A percentile compares a stretch with the other conserved stretches of the same genome.
Conservation (phyloP, 2,113 vertebrate species). For the Poecilia latipinna region DNA sequence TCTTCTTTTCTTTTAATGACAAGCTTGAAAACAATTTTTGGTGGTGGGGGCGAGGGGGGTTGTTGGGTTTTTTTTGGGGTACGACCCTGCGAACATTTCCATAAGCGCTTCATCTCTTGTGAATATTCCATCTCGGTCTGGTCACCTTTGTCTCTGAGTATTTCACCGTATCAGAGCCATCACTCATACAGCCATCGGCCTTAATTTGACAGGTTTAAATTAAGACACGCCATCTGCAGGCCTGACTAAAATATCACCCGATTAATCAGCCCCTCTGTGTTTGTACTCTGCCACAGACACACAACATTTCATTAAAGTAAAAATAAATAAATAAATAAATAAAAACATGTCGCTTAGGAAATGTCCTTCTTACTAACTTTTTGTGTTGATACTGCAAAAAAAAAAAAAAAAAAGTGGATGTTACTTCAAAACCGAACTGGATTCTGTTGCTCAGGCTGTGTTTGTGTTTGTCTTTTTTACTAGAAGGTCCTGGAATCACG, state of each 20-base stretch:
- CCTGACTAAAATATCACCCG: constrained; percentile 1
- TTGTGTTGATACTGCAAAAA: not conserved
- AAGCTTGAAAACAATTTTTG: not conserved
- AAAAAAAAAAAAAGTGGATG: not conserved
- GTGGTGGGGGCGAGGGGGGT: too few species aligned
- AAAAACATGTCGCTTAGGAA: not conserved
- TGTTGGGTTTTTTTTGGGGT: not conserved
- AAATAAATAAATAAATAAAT: too few species aligned
- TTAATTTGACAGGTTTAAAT: not conserved
- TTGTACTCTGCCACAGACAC: not conserved
- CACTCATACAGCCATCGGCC: not conserved
- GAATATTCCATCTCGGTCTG: not conserved
- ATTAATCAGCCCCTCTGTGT: not conserved
- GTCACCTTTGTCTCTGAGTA: not conserved
- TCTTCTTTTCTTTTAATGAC: not conserved
- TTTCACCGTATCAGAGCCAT: not conserved
- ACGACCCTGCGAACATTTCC: not conserved
- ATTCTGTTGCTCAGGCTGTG: not conserved
- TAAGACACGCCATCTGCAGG: not conserved
- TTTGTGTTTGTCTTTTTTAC: not conserved
- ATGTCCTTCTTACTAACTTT: not conserved
- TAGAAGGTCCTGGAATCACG: constrained; percentile 6
- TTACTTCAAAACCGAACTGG: not conserved
- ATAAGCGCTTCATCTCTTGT: not conserved
- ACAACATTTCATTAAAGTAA: too few species aligned